phyloP scores from a whole-genome alignment of 2,888 invertebrate species.

The Liopterus haemorrhoidalis region DNA sequence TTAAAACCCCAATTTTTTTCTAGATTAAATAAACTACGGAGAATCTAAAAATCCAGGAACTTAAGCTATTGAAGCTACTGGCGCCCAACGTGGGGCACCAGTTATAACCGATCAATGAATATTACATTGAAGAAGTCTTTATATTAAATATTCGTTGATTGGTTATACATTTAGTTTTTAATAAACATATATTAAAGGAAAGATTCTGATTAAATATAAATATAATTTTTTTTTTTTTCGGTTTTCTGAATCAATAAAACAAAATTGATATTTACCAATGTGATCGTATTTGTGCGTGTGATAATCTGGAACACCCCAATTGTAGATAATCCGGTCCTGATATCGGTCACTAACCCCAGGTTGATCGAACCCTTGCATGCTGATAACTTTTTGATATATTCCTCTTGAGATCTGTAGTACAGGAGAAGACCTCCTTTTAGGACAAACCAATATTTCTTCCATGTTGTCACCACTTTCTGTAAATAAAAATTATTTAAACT shows the following conservation, averaged over 20 bases:
- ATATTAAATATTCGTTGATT: neutral
- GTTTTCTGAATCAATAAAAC: neutral
- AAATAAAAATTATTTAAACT: slow-evolving; percentile 25
- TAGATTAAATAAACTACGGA: too few relatives aligned
- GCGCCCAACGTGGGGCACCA: too few relatives aligned
- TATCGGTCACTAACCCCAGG: slow-evolving; percentile 46
- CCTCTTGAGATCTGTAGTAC: slow-evolving; percentile 50
- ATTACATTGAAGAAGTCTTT: too few relatives aligned
- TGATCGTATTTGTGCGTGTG: slow-evolving; percentile 45
- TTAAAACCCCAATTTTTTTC: too few relatives aligned
- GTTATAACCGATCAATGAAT: too few relatives aligned
- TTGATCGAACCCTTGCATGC: slow-evolving; percentile 51
- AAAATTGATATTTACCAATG: slow-evolving; percentile 42
- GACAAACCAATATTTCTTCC: slow-evolving; percentile 54
- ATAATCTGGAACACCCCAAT: slow-evolving; percentile 45
- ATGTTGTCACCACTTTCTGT: slow-evolving; percentile 46
- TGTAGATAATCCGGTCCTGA: slow-evolving; percentile 41
- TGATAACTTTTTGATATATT: slow-evolving; percentile 48
- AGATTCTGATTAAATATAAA: too few relatives aligned
- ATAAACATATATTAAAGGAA: too few relatives aligned
- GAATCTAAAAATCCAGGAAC: too few relatives aligned
- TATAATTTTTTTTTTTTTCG: slow-evolving; percentile 8
- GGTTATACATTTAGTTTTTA: neutral
- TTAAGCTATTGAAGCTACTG: too few relatives aligned
- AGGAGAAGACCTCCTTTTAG: slow-evolving; percentile 49